A percentile compares a stretch with the other conserved stretches of the same genome.
Conservation (phyloP, 2,888 invertebrate genomes). For the Pseudococcus longispinus region DNA sequence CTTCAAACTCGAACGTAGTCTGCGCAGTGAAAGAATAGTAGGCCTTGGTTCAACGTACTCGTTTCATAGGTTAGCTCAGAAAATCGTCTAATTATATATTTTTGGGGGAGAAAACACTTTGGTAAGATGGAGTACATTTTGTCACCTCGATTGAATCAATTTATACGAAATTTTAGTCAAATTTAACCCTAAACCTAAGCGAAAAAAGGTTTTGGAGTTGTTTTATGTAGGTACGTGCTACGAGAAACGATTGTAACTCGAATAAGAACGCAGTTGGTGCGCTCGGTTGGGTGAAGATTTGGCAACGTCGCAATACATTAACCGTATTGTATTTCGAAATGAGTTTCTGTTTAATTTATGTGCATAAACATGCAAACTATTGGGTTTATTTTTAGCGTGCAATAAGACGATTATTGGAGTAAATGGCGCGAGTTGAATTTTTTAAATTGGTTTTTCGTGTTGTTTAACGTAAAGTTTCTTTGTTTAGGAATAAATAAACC, state of each 20-base stretch:
- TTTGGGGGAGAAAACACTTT: background rate
- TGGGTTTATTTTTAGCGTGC: background rate
- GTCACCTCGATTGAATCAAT: background rate
- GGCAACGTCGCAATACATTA: constrained; percentile 38
- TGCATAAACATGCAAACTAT: background rate
- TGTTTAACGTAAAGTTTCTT: background rate
- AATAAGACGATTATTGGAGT: background rate
- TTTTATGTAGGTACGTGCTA: background rate
- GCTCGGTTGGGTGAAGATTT: background rate
- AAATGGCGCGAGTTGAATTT: background rate
- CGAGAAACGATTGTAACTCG: background rate
- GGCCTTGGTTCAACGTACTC: background rate
- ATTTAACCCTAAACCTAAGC: constrained; percentile 2
- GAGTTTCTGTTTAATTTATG: constrained; percentile 24
- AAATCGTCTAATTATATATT: background rate
- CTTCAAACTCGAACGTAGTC: background rate
- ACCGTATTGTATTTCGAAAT: background rate
- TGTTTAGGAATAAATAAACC: no score
- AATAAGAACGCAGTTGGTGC: background rate
- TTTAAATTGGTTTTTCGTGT: background rate
- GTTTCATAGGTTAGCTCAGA: background rate
- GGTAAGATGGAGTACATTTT: background rate
- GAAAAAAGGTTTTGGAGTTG: background rate
- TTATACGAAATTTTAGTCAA: background rate
- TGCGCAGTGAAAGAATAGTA: background rate